Conservation (phyloP, 2,888 invertebrate genomes). For the Tuta absoluta region DNA sequence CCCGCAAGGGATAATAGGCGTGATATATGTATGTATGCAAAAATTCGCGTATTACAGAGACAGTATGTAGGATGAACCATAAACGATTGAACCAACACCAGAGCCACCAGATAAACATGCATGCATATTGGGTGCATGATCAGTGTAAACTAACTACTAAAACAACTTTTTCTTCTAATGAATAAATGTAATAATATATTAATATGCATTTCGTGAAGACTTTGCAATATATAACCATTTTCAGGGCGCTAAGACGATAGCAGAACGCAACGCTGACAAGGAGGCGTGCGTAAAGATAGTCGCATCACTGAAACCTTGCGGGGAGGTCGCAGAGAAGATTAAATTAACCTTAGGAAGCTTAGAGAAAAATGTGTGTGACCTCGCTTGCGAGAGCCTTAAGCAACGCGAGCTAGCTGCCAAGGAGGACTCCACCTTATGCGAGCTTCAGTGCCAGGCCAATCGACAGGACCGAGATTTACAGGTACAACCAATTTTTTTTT, state of each 20-base stretch:
- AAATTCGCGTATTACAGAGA: no score
- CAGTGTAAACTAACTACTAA: no score
- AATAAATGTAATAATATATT: no score
- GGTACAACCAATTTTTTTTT: conserved; percentile 39
- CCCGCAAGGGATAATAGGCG: no score
- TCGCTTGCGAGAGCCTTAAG: conserved; percentile 48
- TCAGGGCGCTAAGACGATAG: conserved; percentile 55
- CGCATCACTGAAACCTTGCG: conserved; percentile 43
- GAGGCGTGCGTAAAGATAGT: conserved; percentile 42
- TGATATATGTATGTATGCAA: no score
- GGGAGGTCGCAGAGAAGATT: conserved; percentile 45
- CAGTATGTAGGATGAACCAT: no score
- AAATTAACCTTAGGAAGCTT: conserved; percentile 41
- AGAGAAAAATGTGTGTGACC: conserved; percentile 54
- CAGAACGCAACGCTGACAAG: conserved; percentile 57
- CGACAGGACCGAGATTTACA: conserved; percentile 64
- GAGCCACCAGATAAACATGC: no score
- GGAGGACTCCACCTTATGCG: conserved; percentile 50
- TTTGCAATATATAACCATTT: conserved; percentile 28
- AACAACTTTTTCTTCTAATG: no score
- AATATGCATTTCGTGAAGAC: no score
- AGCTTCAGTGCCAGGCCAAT: conserved; percentile 52
- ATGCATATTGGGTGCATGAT: no score
- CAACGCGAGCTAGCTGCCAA: conserved; percentile 52
- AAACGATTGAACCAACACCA: no score